A percentile compares a stretch with the other conserved stretches of the same genome.
These are phyloP conservation scores for Hucho hucho DNA, from an alignment of 2,113 vertebrate genomes.

Conservation along the genomic window DNA sequence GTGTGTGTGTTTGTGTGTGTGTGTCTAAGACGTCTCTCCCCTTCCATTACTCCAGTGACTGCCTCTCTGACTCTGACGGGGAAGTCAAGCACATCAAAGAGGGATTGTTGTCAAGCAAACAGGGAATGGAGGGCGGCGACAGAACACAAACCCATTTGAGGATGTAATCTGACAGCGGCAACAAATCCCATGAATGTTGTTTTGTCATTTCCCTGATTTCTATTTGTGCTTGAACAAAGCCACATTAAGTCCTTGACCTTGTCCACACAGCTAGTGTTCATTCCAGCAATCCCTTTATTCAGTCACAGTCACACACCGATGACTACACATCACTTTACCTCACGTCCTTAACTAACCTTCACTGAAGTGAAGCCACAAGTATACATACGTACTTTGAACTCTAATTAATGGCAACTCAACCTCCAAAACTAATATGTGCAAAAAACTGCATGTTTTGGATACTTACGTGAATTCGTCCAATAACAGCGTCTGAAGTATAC, in stretches of 20 bases:
- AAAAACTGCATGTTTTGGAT: background rate
- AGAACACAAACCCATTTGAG: constrained; percentile 30
- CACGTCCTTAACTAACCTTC: background rate
- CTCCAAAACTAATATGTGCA: no score
- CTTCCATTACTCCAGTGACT: constrained; percentile 37
- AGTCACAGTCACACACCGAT: background rate
- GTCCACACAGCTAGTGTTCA: constrained; percentile 22
- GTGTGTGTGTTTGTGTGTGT: no score
- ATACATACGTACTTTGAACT: constrained; percentile 18
- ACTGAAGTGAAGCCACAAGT: constrained; percentile 13
- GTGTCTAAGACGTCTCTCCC: constrained; percentile 21
- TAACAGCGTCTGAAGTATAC: background rate
- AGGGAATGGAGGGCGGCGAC: constrained; percentile 17
- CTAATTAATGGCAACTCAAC: background rate
- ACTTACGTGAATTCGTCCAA: constrained; percentile 9
- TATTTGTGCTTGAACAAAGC: constrained; percentile 36
- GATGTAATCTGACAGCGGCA: constrained; percentile 49
- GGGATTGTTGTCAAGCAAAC: constrained; percentile 36
- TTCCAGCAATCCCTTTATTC: background rate
- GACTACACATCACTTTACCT: constrained; percentile 9
- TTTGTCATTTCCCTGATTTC: constrained; percentile 28
- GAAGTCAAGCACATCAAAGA: constrained; percentile 39
- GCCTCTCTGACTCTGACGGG: constrained; percentile 28
- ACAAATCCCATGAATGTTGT: constrained; percentile 43
- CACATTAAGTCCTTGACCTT: constrained; percentile 23